Evolutionary conservation across 2,888 invertebrate genomes (phyloP).

Genomic region (Tolmerus cingulatus): DNA sequence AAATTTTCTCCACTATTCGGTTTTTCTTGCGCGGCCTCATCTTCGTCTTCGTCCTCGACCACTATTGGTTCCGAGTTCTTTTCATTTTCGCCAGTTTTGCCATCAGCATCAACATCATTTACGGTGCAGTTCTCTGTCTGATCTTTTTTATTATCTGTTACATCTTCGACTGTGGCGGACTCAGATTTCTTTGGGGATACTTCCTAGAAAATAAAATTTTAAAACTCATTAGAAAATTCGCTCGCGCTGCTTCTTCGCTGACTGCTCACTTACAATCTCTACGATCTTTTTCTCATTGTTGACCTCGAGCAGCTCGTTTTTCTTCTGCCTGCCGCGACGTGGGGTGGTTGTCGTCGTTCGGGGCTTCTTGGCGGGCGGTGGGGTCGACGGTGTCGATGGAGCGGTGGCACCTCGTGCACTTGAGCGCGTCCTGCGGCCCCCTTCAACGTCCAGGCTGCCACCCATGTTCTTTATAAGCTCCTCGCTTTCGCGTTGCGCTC

Average conservation of each 20-base stretch:
- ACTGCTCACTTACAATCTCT: background rate
- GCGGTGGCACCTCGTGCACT: constrained; percentile 60
- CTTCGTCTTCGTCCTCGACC: constrained; percentile 37
- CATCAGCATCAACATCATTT: constrained; percentile 7
- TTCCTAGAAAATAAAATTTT: background rate
- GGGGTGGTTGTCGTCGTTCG: constrained; percentile 56
- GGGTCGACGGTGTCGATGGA: constrained; percentile 55
- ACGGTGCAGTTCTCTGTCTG: background rate
- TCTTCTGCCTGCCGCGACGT: constrained; percentile 58
- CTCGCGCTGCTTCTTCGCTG: background rate
- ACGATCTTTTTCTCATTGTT: constrained; percentile 50
- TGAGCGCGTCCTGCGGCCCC: constrained; percentile 61
- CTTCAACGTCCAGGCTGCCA: constrained; percentile 59
- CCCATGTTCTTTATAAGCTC: constrained; percentile 62
- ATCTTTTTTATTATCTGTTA: constrained; percentile 30
- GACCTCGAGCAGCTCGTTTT: constrained; percentile 52
- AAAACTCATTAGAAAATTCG: background rate
- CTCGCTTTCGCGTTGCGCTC: constrained; percentile 62
- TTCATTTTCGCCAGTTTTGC: background rate
- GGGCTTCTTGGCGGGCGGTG: constrained; percentile 60
- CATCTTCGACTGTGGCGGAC: background rate
- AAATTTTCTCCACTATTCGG: background rate
- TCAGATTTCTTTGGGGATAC: constrained; percentile 19
- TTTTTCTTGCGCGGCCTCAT: constrained; percentile 19
- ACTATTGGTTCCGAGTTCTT: constrained; percentile 45